Evolutionary conservation across 2,797 vertebrate genomes (phyloP), one percentile per base, ranked within the genome.

Genomic region (Clarias fuscus): DNA sequence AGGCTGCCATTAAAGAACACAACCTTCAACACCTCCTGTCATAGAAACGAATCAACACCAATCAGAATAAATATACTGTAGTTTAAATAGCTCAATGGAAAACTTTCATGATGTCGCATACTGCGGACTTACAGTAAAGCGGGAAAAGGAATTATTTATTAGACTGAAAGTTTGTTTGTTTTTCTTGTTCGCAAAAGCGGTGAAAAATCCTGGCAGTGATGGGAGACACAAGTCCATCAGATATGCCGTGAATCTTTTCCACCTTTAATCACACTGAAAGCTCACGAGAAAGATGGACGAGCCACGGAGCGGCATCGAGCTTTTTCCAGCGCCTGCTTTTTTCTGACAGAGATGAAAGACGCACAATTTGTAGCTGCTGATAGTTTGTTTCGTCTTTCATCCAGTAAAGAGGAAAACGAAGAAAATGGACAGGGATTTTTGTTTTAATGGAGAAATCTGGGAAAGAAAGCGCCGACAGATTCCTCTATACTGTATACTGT

Each of bases 321-420:
- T 62, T 83, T 68, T 83, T 86, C 65, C 73, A 53, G 37, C 24
- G 73, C 7, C 82, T 27, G 27, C 81, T 68, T 7, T 7, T 70
- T 81, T 70, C 73, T 64, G 86, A 78, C 73, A 64, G 65, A 86
- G 81, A 86, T 84, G 56, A 84, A 84, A 83, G 82, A 79, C 30
- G 81, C 20, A 48, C 56, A 62, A 53, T 86, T 83, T 86, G 73
- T 71, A 20, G 37, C n/a, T 58, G 64, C 33, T 53, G 72, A 84
- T 84, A 30, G 65, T 83, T 70, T 43, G 64, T 33, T 33, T 20
- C 5, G 10, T 70, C 72, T 77, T 73, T 77, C 18, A 61, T 37
- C 58, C 62, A 59, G 30, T 65, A 70, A 61, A 61, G 18, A 20
- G 27, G 61, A 68, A 68, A 68, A 73, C 75, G 78, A 48, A 83